Evolutionary conservation across 2,797 vertebrate genomes (phyloP).

Genomic region (Diceros bicornis): DNA sequence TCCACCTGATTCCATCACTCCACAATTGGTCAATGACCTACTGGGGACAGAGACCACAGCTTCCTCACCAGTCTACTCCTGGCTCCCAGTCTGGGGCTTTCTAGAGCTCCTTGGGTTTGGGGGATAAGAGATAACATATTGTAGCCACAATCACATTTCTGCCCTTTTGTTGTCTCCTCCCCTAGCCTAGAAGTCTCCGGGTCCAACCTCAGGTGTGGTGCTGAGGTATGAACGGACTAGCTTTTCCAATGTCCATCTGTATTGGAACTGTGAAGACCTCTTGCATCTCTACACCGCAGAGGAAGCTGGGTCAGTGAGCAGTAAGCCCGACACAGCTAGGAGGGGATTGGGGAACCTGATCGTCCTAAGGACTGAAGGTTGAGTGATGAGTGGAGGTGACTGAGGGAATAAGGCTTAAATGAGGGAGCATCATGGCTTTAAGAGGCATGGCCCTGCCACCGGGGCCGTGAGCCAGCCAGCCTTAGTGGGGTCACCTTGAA

Average conservation of each 20-base stretch:
- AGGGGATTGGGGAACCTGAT: not conserved
- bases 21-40: accelerated
- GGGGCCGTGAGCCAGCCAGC: not conserved
- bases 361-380: too few species aligned
- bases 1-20: too few species aligned
- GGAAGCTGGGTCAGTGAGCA: not conserved
- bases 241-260: not conserved
- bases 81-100: not conserved
- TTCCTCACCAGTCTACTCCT: not conserved
- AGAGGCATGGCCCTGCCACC: not conserved
- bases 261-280: not conserved
- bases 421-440: not conserved
- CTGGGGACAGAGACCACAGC: not conserved
- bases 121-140: accelerated
- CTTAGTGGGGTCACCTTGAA: not conserved
- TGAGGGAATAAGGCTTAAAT: accelerated
- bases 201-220: not conserved
- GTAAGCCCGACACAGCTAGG: accelerated
- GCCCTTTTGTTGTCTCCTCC: not conserved
- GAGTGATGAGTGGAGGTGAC: not conserved
- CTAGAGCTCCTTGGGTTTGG: not conserved
- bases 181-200: not conserved
- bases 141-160: accelerated
- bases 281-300: not conserved
- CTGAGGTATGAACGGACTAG: too few species aligned